Base-by-base conservation (phyloP, 2,888 invertebrate species). In the Xylophagus ater region DNA sequence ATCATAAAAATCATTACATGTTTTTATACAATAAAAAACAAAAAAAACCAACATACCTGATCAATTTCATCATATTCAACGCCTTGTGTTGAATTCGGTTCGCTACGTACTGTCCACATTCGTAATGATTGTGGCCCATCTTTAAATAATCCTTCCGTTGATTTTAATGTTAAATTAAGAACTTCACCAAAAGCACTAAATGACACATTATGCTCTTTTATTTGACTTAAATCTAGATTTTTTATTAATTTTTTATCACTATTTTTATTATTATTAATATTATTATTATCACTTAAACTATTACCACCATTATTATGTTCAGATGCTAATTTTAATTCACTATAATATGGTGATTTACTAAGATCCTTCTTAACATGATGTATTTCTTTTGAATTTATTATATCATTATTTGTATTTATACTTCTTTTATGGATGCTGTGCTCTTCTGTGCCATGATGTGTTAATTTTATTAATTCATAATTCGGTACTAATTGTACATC, bases 111-210 rank as follows among this genome's bases (percentile, higher is more conserved):
- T 44, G 76, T 76, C 78, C 83, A 88, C 71, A 90, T 74, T 59
- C 82, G 82, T 58, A 90, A 62, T 40, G 55, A 53, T 31, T 61
- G 56, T 10, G 64, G 56, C 14, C 83, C 79, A 35, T 78, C 75
- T 53, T 79, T 80, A 57, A 86, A 73, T 44, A 89, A 68, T n/a
- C 84, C 81, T 47, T 80, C 74, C 37, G 84, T 85, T 45, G 76
- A 79, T 57, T 73, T 77, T 54, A 90, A 62, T 51, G 74, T 78
- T 54, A 90, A 67, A 58, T 81, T 78, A 54, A 85, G 62, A 51
- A 75, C 73, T 59, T 72, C 73, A 40, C 89, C 89, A 54, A 90
- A 89, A 38, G 85, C 89, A 56, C 77, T 77, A 53, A 90, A 67
- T 50, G 80, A 76, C 36, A 88, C 74, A 59, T 75, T 75, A 53